These are phyloP conservation scores for Chanos chanos DNA, from an alignment of 2,797 vertebrate species.

Conservation along the genomic window DNA sequence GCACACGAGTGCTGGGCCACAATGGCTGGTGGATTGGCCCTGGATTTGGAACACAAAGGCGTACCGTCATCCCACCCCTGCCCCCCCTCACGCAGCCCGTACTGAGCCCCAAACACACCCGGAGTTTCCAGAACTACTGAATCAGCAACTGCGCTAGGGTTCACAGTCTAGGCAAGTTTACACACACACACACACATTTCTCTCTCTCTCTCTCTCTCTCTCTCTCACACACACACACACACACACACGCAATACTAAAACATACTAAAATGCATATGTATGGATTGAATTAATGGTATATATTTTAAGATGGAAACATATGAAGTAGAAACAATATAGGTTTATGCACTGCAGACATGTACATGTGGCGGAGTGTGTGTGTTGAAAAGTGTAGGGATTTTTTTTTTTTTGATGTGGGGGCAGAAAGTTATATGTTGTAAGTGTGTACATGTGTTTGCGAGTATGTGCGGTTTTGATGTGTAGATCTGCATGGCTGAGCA, in stretches of 20 bases:
- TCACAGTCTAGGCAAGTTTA: background rate
- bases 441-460: constrained; percentile 23
- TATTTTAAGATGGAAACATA: too few species aligned
- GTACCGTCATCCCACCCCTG: constrained; percentile 55
- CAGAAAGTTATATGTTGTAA: constrained; percentile 7
- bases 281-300: too few species aligned
- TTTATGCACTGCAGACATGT: background rate
- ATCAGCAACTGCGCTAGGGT: constrained; percentile 50
- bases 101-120: constrained; percentile 11
- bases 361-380: constrained; percentile 7
- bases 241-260: background rate
- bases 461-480: constrained; percentile 54
- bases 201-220: background rate
- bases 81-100: constrained; percentile 8
- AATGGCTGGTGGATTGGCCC: constrained; percentile 71
- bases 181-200: constrained; percentile 5
- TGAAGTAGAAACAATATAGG: too few species aligned
- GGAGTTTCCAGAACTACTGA: constrained; percentile 51
- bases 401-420: constrained; percentile 30
- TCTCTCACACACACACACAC: background rate
- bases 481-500: constrained; percentile 67
- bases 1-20: constrained; percentile 66
- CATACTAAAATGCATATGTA: background rate
- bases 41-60: constrained; percentile 78
- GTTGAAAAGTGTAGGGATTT: constrained; percentile 16